Conservation (phyloP, 30 jellyfish, hydroid and myxozoan genomes). For the Chironex yamaguchii region DNA sequence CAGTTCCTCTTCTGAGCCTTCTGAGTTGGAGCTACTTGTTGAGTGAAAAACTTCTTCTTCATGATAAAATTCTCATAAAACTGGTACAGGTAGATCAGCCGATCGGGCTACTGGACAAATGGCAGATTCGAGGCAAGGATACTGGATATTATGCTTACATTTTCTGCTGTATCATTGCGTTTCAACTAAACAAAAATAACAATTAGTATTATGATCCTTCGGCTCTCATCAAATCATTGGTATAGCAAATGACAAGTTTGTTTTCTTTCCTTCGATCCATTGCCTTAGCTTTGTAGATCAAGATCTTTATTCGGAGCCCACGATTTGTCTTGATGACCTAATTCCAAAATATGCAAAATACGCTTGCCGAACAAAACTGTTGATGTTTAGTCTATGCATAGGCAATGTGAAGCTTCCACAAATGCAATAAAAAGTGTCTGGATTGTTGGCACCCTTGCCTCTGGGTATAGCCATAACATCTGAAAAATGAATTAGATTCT, state of each 20-base stretch:
- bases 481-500: not conserved
- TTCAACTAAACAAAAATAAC: not conserved
- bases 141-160: not conserved
- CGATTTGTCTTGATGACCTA: not conserved
- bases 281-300: not conserved
- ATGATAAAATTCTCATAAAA: not conserved
- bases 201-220: not conserved
- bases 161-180: not conserved
- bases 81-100: not conserved
- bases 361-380: not conserved
- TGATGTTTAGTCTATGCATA: not conserved
- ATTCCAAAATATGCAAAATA: not conserved
- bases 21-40: not conserved
- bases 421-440: not conserved
- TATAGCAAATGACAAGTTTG: not conserved
- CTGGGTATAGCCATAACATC: not conserved
- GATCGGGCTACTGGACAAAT: slow-evolving; percentile 17
- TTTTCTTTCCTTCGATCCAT: not conserved
- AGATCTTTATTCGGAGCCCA: not conserved
- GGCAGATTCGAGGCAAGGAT: slow-evolving; percentile 41
- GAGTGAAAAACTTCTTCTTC: not conserved
- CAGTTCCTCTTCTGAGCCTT: not conserved
- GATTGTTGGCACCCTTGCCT: not conserved
- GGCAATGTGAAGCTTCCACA: not conserved
- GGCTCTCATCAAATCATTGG: not conserved